Evolutionary conservation across 2,113 vertebrate genomes (phyloP).

Genomic region (Dendrocopos noguchii): DNA sequence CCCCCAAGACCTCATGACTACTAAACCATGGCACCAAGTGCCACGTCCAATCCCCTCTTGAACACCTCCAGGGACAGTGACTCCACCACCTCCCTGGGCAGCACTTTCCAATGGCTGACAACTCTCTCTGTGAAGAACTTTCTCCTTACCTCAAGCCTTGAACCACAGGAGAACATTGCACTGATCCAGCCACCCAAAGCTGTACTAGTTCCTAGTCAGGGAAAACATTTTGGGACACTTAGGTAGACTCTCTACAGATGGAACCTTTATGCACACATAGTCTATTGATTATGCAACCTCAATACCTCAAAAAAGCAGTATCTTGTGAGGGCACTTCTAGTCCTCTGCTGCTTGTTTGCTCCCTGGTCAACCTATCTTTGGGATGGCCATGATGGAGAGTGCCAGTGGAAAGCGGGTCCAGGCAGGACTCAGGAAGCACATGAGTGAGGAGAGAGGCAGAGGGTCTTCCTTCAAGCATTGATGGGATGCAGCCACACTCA

Average conservation of each 20-base stretch:
- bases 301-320: fast-evolving
- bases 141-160: neutral
- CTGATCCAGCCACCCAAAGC: no score
- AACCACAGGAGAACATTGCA: neutral
- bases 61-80: no score
- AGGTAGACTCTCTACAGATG: neutral
- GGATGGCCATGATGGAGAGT: neutral
- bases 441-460: neutral
- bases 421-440: neutral
- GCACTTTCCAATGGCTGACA: no score
- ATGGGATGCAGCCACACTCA: neutral
- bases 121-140: no score
- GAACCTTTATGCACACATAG: neutral
- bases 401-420: neutral
- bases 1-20: no score
- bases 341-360: neutral
- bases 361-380: neutral
- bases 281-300: neutral
- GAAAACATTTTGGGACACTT: neutral
- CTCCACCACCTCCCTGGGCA: no score
- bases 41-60: no score
- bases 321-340: neutral
- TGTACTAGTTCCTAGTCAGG: neutral
- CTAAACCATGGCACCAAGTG: no score
- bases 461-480: neutral